phyloP scores from a whole-genome alignment of 2,113 vertebrate genomes.

The Ptilorrhoa leucosticta region DNA sequence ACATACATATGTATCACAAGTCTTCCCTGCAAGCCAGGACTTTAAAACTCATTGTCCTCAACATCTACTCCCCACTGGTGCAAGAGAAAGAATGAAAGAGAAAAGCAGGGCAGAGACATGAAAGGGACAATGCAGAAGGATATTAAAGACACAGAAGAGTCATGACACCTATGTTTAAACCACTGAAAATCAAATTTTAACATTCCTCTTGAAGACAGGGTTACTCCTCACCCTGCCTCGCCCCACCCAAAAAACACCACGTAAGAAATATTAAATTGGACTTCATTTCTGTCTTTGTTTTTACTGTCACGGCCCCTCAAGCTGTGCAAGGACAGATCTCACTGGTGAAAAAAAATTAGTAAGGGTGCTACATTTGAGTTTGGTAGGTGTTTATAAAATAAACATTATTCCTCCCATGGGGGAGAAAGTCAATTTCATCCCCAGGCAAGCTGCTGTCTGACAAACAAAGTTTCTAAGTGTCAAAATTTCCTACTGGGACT shows the following conservation, averaged over 20 bases:
- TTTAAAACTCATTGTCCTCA: not conserved
- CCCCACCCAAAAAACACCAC: not conserved
- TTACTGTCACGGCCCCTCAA: slow-evolving; percentile 1
- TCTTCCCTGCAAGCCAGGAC: not conserved
- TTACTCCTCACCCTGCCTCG: not conserved
- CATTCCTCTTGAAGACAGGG: not conserved
- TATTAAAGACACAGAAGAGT: not conserved
- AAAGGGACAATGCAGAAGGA: not conserved
- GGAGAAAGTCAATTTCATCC: slow-evolving; percentile 10
- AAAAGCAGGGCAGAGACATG: not conserved
- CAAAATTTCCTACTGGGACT: slow-evolving; percentile 42
- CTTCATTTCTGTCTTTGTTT: slow-evolving; percentile 10
- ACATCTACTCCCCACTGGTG: not conserved
- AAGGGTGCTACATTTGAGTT: not conserved
- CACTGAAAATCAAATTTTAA: not conserved
- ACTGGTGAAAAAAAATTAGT: not conserved
- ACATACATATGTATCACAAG: not conserved
- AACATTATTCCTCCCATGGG: slow-evolving; percentile 16
- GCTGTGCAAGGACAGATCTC: slow-evolving; percentile 38
- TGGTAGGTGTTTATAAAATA: slow-evolving; percentile 52
- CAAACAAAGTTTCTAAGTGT: slow-evolving; percentile 35
- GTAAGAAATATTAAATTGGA: not conserved
- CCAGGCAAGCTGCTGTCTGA: slow-evolving; percentile 21
- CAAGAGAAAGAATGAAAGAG: not conserved
- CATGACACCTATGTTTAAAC: not conserved